Percentiles rank a stretch among this genome's conserved stretches.
These are phyloP conservation scores for Sialis fuliginosa DNA, from an alignment of 2,888 invertebrate genomes.

Conservation along the genomic window DNA sequence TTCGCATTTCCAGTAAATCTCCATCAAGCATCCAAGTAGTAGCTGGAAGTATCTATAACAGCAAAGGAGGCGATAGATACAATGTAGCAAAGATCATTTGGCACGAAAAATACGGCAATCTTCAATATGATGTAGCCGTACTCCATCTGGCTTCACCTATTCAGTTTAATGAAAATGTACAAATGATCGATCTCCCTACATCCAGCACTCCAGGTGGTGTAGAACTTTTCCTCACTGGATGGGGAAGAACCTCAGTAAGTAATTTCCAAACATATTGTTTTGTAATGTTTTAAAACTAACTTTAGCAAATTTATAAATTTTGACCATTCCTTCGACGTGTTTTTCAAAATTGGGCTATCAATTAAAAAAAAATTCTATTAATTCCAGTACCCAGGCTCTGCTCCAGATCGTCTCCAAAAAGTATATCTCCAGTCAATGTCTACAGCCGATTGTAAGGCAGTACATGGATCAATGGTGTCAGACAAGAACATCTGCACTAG, in stretches of 20 bases:
- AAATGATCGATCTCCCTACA: not conserved
- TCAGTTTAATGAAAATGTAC: not conserved
- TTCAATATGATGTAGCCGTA: constrained; percentile 29
- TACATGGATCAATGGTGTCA: constrained; percentile 19
- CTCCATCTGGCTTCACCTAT: constrained; percentile 17
- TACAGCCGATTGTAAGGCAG: constrained; percentile 29
- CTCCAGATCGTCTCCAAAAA: constrained; percentile 31
- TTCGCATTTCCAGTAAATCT: too few species aligned
- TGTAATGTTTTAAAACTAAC: too few species aligned
- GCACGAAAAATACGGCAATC: constrained; percentile 25
- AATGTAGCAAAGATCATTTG: constrained; percentile 20
- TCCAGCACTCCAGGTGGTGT: constrained; percentile 33
- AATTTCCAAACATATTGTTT: not conserved
- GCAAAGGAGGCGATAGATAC: constrained; percentile 24
- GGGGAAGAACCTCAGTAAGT: constrained; percentile 37
- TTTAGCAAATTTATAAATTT: too few species aligned
- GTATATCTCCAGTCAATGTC: constrained; percentile 32
- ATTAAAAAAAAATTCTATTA: not conserved
- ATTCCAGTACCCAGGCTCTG: constrained; percentile 10
- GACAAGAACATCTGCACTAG: constrained; percentile 12
- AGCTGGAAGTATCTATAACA: constrained; percentile 27
- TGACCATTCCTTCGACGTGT: too few species aligned
- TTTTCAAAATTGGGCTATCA: too few species aligned
- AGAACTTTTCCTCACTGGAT: constrained; percentile 35
- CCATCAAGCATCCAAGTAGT: constrained; percentile 18